Conservation (phyloP, 2,113 vertebrate species). For the Urocynchramus pylzowi region DNA sequence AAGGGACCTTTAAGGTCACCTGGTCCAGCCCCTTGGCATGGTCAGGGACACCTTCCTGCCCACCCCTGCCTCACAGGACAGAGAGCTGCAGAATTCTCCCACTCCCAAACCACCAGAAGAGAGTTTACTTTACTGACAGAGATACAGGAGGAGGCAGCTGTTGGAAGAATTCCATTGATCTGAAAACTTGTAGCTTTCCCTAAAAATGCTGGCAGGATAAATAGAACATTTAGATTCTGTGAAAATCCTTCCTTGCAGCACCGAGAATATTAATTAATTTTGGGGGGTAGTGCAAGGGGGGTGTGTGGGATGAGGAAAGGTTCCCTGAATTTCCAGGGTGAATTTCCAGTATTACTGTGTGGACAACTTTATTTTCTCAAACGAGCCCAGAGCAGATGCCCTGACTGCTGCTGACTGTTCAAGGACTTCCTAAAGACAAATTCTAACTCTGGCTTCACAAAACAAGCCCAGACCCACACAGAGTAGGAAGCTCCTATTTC, state of each 20-base stretch:
- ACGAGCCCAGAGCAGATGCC: not conserved
- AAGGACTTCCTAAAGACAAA: not conserved
- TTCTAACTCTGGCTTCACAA: not conserved
- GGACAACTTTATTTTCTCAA: not conserved
- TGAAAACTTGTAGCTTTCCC: slow-evolving; percentile 53
- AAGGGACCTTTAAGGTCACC: not conserved
- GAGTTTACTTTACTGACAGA: slow-evolving; percentile 62
- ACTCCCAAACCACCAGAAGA: slow-evolving; percentile 50
- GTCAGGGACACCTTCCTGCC: not conserved
- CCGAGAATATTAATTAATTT: not conserved
- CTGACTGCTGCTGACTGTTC: not conserved
- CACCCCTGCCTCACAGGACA: not conserved
- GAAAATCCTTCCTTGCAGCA: not conserved
- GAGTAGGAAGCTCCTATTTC: not conserved
- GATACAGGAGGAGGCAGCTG: slow-evolving; percentile 72
- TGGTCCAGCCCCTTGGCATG: rapidly evolving
- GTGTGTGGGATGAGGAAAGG: not conserved
- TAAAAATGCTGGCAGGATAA: slow-evolving; percentile 41
- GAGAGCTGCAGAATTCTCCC: not conserved
- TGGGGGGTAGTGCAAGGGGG: not conserved
- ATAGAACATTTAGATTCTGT: not conserved
- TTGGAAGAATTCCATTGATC: slow-evolving; percentile 62
- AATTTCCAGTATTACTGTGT: rapidly evolving
- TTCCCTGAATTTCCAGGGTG: not conserved
- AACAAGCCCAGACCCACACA: not conserved